Percentiles rank a stretch among this genome's conserved stretches.
phyloP scores from a whole-genome alignment of 1,140 invertebrate genomes.

The Drosophila willistoni region DNA sequence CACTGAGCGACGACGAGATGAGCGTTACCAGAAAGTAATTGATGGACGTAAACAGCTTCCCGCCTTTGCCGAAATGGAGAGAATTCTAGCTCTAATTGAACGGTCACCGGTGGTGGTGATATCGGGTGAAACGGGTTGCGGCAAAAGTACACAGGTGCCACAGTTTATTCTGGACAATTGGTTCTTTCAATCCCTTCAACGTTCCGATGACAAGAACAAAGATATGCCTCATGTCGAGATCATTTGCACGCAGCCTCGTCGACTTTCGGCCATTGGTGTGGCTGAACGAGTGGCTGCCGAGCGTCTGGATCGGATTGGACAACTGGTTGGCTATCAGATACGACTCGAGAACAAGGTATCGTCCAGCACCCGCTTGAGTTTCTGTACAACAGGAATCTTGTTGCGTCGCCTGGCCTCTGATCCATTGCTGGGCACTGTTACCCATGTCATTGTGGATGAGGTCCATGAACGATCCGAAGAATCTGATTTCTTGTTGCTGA shows the following conservation, averaged over 20 bases:
- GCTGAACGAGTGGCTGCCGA: constrained; percentile 96
- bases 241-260: constrained; percentile 95
- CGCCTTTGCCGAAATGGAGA: constrained; percentile 86
- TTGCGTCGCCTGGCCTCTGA: constrained; percentile 91
- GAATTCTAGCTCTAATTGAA: constrained; percentile 87
- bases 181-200: constrained; percentile 71
- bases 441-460: constrained; percentile 94
- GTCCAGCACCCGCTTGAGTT: constrained; percentile 90
- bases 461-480: constrained; percentile 95
- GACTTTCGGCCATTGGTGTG: constrained; percentile 96
- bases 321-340: constrained; percentile 93
- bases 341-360: constrained; percentile 91
- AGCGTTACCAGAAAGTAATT: constrained; percentile 87
- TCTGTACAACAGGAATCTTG: constrained; percentile 96
- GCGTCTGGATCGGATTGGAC: constrained; percentile 91
- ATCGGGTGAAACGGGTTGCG: constrained; percentile 94
- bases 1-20: constrained; percentile 85
- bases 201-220: constrained; percentile 21
- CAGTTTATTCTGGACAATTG: constrained; percentile 95
- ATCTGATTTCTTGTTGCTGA: constrained; percentile 92
- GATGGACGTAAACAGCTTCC: constrained; percentile 86
- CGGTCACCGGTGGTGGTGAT: constrained; percentile 90
- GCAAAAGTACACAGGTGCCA: constrained; percentile 95
- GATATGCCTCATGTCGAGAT: constrained; percentile 84
- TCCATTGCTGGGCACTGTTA: constrained; percentile 87